Percentiles rank a stretch among this genome's conserved stretches.
phyloP scores from a whole-genome alignment of 2,797 vertebrate species.

The Alosa sapidissima region DNA sequence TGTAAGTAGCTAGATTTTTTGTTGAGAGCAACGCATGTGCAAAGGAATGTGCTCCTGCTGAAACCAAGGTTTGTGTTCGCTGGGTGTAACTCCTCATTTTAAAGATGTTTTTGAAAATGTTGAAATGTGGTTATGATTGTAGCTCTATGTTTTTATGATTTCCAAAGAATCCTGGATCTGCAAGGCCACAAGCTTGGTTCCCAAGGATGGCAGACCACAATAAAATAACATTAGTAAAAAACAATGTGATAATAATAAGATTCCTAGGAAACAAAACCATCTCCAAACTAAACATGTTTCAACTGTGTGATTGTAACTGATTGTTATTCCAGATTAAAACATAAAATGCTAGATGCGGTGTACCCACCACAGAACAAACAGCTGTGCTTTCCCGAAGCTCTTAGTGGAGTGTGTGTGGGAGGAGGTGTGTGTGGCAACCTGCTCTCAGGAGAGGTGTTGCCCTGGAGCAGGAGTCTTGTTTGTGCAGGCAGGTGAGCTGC shows the following conservation, averaged over 20 bases:
- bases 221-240: neutral
- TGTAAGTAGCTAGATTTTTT: neutral
- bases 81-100: neutral
- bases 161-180: neutral
- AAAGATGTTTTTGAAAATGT: neutral
- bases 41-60: neutral
- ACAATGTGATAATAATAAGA: neutral
- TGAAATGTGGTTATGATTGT: neutral
- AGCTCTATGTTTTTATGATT: neutral
- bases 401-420: neutral
- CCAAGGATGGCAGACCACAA: neutral
- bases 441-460: constrained; percentile 23
- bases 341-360: neutral
- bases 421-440: neutral
- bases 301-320: neutral
- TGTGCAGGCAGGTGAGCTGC: constrained; percentile 26
- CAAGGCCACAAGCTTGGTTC: neutral
- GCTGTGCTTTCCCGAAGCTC: neutral
- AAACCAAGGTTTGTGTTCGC: neutral
- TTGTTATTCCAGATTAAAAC: neutral
- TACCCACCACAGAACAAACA: neutral
- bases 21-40: neutral
- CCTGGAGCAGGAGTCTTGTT: constrained; percentile 44
- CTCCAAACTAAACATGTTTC: neutral
- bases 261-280: neutral